Conservation (phyloP, 2,113 vertebrate species). For the Ornithorhynchus anatinus region DNA sequence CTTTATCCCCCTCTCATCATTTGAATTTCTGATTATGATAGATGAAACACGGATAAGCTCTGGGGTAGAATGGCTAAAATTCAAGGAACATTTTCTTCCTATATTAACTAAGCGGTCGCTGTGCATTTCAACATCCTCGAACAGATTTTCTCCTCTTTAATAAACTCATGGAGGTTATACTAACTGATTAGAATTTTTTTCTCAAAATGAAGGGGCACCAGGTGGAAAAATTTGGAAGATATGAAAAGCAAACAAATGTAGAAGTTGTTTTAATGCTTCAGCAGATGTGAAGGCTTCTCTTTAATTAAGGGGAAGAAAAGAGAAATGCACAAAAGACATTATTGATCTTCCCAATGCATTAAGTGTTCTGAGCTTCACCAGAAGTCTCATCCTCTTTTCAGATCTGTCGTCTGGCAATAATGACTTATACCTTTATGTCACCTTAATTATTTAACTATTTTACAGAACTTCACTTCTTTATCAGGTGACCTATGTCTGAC, state of each 20-base stretch:
- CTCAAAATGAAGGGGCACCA: not conserved
- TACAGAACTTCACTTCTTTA: not conserved
- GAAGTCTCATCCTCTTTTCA: not conserved
- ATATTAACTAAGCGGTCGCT: too few relatives aligned
- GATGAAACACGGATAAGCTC: too few relatives aligned
- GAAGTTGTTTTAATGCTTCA: slow-evolving; percentile 19
- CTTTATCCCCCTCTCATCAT: too few relatives aligned
- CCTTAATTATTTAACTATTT: slow-evolving; percentile 5
- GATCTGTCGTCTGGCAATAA: not conserved
- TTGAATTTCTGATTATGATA: too few relatives aligned
- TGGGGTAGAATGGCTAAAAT: too few relatives aligned
- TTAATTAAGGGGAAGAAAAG: slow-evolving; percentile 16
- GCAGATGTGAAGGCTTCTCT: slow-evolving; percentile 9
- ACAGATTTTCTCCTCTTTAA: not conserved
- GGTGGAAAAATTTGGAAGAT: not conserved
- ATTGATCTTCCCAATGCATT: slow-evolving; percentile 9
- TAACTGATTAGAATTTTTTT: not conserved
- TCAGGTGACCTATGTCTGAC: not conserved
- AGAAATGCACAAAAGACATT: not conserved
- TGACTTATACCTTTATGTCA: slow-evolving; percentile 6
- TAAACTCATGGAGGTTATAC: not conserved
- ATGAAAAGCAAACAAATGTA: slow-evolving; percentile 13
- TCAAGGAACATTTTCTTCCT: too few relatives aligned
- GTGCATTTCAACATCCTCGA: not conserved
- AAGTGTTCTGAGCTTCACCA: not conserved